These are phyloP conservation scores for Crenichthys baileyi DNA, from an alignment of 2,797 vertebrate species.

Conservation along the genomic window DNA sequence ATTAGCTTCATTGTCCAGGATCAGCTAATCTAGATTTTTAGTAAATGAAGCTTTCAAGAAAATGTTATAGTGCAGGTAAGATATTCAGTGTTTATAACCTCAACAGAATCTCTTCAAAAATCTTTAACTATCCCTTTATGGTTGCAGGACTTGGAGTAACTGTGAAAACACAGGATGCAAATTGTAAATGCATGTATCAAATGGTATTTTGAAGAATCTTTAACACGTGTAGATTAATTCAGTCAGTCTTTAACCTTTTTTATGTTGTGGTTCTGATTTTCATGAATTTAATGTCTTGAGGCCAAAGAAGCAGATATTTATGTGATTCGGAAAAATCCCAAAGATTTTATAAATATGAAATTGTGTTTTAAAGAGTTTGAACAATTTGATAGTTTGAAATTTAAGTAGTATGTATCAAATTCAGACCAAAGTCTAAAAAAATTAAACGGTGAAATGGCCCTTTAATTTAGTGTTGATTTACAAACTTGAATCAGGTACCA, in stretches of 20 bases:
- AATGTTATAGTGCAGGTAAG: background rate
- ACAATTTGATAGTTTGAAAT: background rate
- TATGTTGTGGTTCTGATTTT: background rate
- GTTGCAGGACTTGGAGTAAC: background rate
- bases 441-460: background rate
- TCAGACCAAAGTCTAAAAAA: background rate
- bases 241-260: background rate
- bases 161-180: background rate
- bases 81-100: background rate
- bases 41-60: background rate
- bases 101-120: background rate
- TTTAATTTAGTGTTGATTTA: background rate
- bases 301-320: background rate
- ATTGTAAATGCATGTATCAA: background rate
- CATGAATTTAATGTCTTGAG: background rate
- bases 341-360: background rate
- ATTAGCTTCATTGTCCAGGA: background rate
- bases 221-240: background rate
- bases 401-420: background rate
- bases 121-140: background rate
- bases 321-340: background rate
- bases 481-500: background rate
- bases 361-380: background rate
- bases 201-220: background rate
- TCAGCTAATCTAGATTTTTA: background rate